Evolutionary conservation across 1,140 invertebrate genomes (phyloP).

Genomic region (Cydia fagiglandana): DNA sequence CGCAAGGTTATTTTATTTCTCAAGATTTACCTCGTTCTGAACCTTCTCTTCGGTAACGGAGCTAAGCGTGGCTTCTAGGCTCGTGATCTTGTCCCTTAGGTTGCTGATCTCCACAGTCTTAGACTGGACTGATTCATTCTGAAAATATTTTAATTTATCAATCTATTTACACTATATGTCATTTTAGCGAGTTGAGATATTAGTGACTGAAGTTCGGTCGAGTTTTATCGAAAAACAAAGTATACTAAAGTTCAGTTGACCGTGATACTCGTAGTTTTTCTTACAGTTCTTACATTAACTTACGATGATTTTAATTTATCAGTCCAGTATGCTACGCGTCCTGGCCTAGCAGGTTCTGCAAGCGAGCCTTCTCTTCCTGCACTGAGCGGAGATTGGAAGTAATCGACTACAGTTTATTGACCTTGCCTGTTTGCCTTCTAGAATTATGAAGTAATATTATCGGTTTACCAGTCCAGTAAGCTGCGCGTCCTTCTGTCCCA

Average conservation of each 20-base stretch:
- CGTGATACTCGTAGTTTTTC: no score
- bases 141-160: slow-evolving; percentile 46
- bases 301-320: not conserved
- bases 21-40: slow-evolving; percentile 83
- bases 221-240: no score
- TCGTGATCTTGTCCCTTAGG: slow-evolving; percentile 88
- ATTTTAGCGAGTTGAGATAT: no score
- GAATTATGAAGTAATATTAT: not conserved
- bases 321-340: slow-evolving; percentile 57
- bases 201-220: no score
- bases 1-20: not conserved
- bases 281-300: not conserved
- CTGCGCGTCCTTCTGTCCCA: slow-evolving; percentile 86
- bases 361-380: slow-evolving; percentile 87
- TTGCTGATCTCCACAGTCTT: slow-evolving; percentile 88
- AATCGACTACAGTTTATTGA: slow-evolving; percentile 83
- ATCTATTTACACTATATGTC: not conserved
- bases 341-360: slow-evolving; percentile 75
- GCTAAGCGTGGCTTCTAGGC: slow-evolving; percentile 85
- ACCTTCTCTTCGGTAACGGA: slow-evolving; percentile 87
- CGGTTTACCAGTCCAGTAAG: slow-evolving; percentile 80
- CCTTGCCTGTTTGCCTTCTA: slow-evolving; percentile 82
- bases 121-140: slow-evolving; percentile 87
- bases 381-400: slow-evolving; percentile 82
- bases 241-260: no score